phyloP scores from a whole-genome alignment of 2,888 invertebrate species.

The Epsilonema sp. region DNA sequence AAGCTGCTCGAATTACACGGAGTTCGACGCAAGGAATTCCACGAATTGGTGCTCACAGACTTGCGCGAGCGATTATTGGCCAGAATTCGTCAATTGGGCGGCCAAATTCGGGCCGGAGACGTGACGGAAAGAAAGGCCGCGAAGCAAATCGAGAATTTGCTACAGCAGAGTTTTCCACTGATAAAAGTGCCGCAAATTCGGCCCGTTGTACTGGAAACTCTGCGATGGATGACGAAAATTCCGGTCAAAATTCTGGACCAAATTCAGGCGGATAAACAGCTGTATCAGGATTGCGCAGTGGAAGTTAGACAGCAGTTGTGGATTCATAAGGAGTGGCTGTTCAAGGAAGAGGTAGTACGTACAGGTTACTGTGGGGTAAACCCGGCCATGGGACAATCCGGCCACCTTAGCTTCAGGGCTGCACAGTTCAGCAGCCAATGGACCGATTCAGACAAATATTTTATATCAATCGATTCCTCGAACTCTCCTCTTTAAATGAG shows the following conservation, averaged over 20 bases:
- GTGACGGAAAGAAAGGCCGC: conserved; percentile 33
- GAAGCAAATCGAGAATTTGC: conserved; percentile 63
- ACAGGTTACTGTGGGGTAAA: too few species aligned
- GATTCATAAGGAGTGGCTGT: conserved; percentile 86
- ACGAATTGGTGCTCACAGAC: conserved; percentile 44
- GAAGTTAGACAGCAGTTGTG: conserved; percentile 94
- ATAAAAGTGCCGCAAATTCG: conserved; percentile 58
- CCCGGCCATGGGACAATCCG: too few species aligned
- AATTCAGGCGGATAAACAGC: conserved; percentile 50
- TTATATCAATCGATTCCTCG: too few species aligned
- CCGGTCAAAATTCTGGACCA: conserved; percentile 56
- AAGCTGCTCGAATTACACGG: conserved; percentile 83
- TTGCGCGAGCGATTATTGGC: conserved; percentile 44
- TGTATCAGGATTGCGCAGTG: conserved; percentile 80
- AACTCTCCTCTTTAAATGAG: too few species aligned
- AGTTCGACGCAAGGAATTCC: conserved; percentile 74
- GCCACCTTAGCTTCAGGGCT: too few species aligned
- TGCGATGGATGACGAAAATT: conserved; percentile 75
- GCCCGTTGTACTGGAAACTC: conserved; percentile 80
- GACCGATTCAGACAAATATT: too few species aligned
- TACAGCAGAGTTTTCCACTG: conserved; percentile 77
- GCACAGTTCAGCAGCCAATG: too few species aligned
- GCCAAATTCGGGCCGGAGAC: too few species aligned
- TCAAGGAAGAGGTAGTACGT: conserved; percentile 93
- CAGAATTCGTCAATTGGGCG: conserved; percentile 66